Percentiles rank a stretch among this genome's conserved stretches.
Evolutionary conservation across 1,140 invertebrate species (phyloP).

Genomic region (Brachionus koreanus): DNA sequence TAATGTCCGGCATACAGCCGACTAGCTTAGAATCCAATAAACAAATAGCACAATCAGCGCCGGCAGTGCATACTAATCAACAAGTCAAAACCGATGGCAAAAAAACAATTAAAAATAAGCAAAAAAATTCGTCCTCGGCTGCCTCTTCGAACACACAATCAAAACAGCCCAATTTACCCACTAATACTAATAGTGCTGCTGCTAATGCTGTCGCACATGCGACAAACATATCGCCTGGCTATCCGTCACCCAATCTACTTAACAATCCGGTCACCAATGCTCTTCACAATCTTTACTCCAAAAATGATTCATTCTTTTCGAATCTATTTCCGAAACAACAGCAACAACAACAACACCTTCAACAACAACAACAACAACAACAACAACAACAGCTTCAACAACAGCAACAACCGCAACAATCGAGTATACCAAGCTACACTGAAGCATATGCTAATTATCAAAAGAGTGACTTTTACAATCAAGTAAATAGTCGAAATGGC

Average conservation of each 20-base stretch:
- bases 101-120: background rate
- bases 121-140: background rate
- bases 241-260: background rate
- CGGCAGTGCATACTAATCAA: background rate
- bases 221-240: background rate
- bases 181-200: background rate
- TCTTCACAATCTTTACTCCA: background rate
- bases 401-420: background rate
- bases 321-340: background rate
- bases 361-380: background rate
- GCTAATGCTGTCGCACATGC: background rate
- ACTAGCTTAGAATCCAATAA: background rate
- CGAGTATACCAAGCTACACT: background rate
- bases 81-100: background rate
- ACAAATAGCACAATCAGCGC: background rate
- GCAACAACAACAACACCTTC: background rate
- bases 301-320: background rate
- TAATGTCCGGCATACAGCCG: background rate
- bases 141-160: background rate
- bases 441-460: background rate
- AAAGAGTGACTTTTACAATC: background rate
- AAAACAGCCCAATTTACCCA: background rate
- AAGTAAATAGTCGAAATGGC: background rate
- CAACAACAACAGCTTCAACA: background rate
- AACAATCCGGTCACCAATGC: background rate